Conservation (phyloP, 2,888 invertebrate genomes). For the Rhabditoides inermis region DNA sequence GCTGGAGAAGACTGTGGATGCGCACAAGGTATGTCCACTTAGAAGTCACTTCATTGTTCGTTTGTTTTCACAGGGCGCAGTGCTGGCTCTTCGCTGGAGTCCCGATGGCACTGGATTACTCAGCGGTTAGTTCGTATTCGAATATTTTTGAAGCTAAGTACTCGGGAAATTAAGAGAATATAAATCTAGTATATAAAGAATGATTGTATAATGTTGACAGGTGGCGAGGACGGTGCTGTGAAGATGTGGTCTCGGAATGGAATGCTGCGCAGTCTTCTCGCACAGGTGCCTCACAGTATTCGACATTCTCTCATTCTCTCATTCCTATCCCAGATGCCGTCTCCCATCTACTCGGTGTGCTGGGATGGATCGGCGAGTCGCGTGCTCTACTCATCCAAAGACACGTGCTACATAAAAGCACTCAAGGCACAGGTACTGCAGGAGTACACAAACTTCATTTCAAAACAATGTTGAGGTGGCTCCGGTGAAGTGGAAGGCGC, state of each 20-base stretch:
- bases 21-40: too few relatives aligned
- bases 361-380: conserved; percentile 42
- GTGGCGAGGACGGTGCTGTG: conserved; percentile 89
- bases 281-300: conserved; percentile 63
- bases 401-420: conserved; percentile 61
- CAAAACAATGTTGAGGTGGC: conserved; percentile 19
- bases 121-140: conserved; percentile 62
- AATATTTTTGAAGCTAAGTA: neutral
- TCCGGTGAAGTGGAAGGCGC: conserved; percentile 74
- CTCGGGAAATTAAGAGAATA: neutral
- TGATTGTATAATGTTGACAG: conserved; percentile 52
- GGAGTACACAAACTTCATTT: conserved; percentile 51
- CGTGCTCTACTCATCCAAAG: conserved; percentile 60
- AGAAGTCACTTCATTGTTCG: too few relatives aligned
- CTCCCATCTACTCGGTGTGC: conserved; percentile 27
- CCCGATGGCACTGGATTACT: conserved; percentile 86
- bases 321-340: neutral
- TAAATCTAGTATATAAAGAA: neutral
- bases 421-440: conserved; percentile 53
- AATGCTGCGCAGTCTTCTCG: conserved; percentile 74
- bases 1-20: conserved; percentile 82
- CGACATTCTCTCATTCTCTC: too few relatives aligned
- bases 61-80: too few relatives aligned
- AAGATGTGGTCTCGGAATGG: conserved; percentile 96
- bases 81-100: conserved; percentile 82